A percentile compares a stretch with the other conserved stretches of the same genome.
Evolutionary conservation across 2,888 invertebrate genomes (phyloP).

Genomic region (Lasioglossum malachurum): DNA sequence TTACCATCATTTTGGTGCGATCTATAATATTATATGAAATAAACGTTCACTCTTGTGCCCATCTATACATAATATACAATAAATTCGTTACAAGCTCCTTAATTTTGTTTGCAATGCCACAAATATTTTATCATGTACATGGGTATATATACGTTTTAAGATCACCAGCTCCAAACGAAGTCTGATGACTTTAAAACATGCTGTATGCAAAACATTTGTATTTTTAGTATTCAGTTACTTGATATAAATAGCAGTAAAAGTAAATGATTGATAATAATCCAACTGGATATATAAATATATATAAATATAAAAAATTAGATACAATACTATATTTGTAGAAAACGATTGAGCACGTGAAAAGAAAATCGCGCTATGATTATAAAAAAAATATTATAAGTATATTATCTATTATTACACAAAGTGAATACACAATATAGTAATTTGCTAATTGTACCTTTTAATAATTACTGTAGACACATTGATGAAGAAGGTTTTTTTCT

Average conservation of each 20-base stretch:
- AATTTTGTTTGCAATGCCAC: slow-evolving; percentile 79
- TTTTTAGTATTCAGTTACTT: slow-evolving; percentile 84
- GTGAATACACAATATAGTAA: slow-evolving; percentile 84
- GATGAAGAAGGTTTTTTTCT: slow-evolving; percentile 83
- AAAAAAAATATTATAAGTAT: slow-evolving; percentile 82
- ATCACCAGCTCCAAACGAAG: slow-evolving; percentile 67
- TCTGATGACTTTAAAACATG: slow-evolving; percentile 73
- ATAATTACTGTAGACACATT: slow-evolving; percentile 84
- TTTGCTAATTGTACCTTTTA: slow-evolving; percentile 85
- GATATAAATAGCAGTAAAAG: slow-evolving; percentile 81
- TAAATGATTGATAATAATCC: slow-evolving; percentile 82
- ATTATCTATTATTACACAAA: slow-evolving; percentile 84
- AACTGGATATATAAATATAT: slow-evolving; percentile 79
- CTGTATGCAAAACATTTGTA: slow-evolving; percentile 82
- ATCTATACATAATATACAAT: slow-evolving; percentile 65
- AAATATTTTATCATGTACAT: slow-evolving; percentile 78
- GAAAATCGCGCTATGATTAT: slow-evolving; percentile 82
- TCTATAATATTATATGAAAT: slow-evolving; percentile 59
- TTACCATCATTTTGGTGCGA: slow-evolving; percentile 55
- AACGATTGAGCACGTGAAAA: slow-evolving; percentile 81
- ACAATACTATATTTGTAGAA: slow-evolving; percentile 84
- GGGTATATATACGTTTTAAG: slow-evolving; percentile 75
- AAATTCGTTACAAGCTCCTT: slow-evolving; percentile 79
- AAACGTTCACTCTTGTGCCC: slow-evolving; percentile 66
- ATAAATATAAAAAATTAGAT: slow-evolving; percentile 79